Base-by-base conservation (phyloP, 2,113 vertebrate species). In the Rhinopomastus cyanomelas region DNA sequence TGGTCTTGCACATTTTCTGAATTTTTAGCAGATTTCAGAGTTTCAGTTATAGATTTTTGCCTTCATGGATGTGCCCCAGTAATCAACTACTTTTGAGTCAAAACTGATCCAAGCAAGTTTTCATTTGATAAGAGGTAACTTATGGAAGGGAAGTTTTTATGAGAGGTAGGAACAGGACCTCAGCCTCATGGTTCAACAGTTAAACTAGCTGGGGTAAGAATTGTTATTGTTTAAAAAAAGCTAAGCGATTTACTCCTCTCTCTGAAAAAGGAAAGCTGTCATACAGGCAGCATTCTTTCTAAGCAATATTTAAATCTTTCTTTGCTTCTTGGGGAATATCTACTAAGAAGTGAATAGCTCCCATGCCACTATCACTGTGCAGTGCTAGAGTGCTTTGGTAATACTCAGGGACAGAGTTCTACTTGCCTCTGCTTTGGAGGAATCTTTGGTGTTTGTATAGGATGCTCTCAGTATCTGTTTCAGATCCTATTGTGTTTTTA, bases 361-460 rank as follows among this genome's bases (percentile, higher is more conserved):
- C 67, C 39, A 1, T 23, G 32, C 30, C 55, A 10, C 29, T 16
- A 25, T 20, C 53, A 49, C 37, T 79, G 60, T 34, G 36, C 52
- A 22, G 29, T 32, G 48, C 30, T 66, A 57, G 56, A 22, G 30
- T 26, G 53, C 37, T 53, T 55, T 77, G 65, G n/a, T 55, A 81
- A 17, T 37, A 60, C 46, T 16, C 37, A 56, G n/a, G 46, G 49
- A 55, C 73, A 72, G 30, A 32, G 59, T 51, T 84, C 0, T 0
- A 34, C 80, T 81, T 84, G 69, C 32, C 57, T 72, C 17, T 34
- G 8, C 39, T 65, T 79, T 3, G 5, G 8, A n/a, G 46, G 57
- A 46, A 81, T 66, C 53, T 3, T 2, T 17, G 16, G 17, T n/a
- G 16, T 7, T 78, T 1, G 0, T 18, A 44, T 0, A 2, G 77